These are phyloP conservation scores for Trematomus bernacchii DNA, from an alignment of 2,797 vertebrate genomes.

Conservation along the genomic window DNA sequence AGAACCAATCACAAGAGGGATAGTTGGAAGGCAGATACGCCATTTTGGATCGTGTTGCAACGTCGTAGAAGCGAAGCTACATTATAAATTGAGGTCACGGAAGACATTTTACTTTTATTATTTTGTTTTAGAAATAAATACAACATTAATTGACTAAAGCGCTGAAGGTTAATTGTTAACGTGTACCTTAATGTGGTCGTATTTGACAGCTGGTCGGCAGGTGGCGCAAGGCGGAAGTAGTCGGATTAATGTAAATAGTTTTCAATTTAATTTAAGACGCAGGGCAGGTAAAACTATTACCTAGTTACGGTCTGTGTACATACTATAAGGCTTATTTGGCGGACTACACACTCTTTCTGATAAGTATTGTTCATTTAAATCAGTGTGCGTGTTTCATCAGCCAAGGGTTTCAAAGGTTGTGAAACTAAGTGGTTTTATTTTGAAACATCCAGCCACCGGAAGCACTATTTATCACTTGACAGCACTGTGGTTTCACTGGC, in stretches of 20 bases:
- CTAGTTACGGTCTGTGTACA: rapidly evolving
- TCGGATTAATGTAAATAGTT: background rate
- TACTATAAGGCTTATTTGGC: rapidly evolving
- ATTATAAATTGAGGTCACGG: background rate
- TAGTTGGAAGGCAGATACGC: slow-evolving; percentile 63
- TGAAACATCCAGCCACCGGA: slow-evolving; percentile 56
- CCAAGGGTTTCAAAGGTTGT: background rate
- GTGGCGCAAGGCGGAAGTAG: slow-evolving; percentile 59
- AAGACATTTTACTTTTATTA: background rate
- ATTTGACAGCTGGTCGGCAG: slow-evolving; percentile 15
- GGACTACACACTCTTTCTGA: rapidly evolving
- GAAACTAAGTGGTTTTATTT: slow-evolving; percentile 12
- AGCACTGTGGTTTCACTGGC: slow-evolving; percentile 34
- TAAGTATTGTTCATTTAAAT: rapidly evolving
- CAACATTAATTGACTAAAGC: rapidly evolving
- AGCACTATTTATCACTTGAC: rapidly evolving
- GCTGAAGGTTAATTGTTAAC: background rate
- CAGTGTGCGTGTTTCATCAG: rapidly evolving
- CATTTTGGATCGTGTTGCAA: slow-evolving; percentile 71
- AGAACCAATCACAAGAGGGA: slow-evolving; percentile 62
- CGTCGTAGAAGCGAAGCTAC: slow-evolving; percentile 9
- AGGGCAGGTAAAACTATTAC: background rate
- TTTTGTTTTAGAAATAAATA: background rate
- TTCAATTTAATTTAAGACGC: background rate
- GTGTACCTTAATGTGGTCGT: background rate